Conservation (phyloP, 2,888 invertebrate species). For the Microchrysa polita region DNA sequence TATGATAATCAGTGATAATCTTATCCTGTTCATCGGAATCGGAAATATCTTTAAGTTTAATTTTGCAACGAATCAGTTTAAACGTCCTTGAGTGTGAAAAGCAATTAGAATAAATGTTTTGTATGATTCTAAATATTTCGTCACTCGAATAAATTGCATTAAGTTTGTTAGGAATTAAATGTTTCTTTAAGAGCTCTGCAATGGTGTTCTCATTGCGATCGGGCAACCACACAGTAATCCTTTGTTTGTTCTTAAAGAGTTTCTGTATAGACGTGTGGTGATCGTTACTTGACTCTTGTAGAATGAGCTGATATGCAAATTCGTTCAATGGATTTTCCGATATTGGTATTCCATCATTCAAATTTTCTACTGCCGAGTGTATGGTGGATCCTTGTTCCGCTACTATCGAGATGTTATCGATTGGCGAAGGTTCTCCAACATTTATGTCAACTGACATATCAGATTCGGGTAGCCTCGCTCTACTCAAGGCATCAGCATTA, state of each 20-base stretch:
- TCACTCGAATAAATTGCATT: constrained; percentile 50
- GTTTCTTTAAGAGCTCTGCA: constrained; percentile 47
- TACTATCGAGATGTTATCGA: background rate
- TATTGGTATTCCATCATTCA: constrained; percentile 51
- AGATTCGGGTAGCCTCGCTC: background rate
- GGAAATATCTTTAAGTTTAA: constrained; percentile 24
- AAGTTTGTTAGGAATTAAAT: constrained; percentile 50
- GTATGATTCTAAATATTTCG: constrained; percentile 50
- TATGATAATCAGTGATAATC: constrained; percentile 43
- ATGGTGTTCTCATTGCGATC: constrained; percentile 46
- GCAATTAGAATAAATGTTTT: constrained; percentile 38
- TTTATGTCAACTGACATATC: background rate
- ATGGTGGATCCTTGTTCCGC: constrained; percentile 38
- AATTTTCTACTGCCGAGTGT: constrained; percentile 50
- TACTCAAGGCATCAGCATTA: constrained; percentile 47
- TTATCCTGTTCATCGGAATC: constrained; percentile 43
- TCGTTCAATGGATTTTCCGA: constrained; percentile 52
- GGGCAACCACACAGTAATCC: constrained; percentile 46
- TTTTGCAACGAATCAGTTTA: constrained; percentile 18
- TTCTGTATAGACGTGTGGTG: constrained; percentile 42
- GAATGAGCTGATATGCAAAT: constrained; percentile 46
- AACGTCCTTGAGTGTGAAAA: constrained; percentile 30
- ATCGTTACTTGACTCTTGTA: constrained; percentile 40
- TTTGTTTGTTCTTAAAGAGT: constrained; percentile 50
- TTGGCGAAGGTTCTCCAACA: background rate